A percentile compares a stretch with the other conserved stretches of the same genome.
Conservation (phyloP, 2,888 invertebrate species). For the Candidula unifasciata region DNA sequence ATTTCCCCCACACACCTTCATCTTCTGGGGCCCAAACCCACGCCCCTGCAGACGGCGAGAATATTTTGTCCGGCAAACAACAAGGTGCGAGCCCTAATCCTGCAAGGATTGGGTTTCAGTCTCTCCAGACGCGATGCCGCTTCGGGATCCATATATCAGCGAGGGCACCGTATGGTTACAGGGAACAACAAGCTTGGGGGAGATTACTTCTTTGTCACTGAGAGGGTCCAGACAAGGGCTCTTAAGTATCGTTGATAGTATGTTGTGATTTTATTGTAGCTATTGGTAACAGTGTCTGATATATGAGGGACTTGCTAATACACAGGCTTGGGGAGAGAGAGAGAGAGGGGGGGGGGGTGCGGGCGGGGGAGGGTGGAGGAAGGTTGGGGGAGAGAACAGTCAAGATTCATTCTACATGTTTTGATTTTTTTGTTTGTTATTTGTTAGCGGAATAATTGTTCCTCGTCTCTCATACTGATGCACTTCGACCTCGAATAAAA, state of each 20-base stretch:
- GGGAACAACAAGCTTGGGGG: too few species aligned
- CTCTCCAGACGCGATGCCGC: constrained; percentile 19
- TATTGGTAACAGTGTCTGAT: neutral
- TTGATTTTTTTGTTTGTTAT: too few species aligned
- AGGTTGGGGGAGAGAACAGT: too few species aligned
- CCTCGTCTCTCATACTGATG: too few species aligned
- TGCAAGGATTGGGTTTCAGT: constrained; percentile 21
- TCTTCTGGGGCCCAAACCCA: neutral
- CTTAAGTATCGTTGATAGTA: too few species aligned
- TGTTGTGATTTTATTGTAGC: neutral
- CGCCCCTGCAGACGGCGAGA: neutral
- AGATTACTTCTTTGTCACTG: too few species aligned
- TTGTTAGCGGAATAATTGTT: too few species aligned
- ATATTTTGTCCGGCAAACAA: constrained; percentile 1
- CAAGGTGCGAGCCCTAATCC: constrained; percentile 34
- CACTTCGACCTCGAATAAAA: too few species aligned
- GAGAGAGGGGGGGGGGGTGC: neutral
- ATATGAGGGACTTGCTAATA: constrained; percentile 18
- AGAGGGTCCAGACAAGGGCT: too few species aligned
- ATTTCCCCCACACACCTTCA: neutral
- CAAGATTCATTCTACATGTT: too few species aligned
- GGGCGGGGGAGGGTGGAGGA: too few species aligned
- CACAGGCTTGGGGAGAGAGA: neutral
- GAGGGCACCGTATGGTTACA: neutral
- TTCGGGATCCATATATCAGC: neutral